Percentiles rank a stretch among this genome's conserved stretches.
Evolutionary conservation across 2,797 vertebrate species (phyloP).

Genomic region (Phalanger gymnotis): DNA sequence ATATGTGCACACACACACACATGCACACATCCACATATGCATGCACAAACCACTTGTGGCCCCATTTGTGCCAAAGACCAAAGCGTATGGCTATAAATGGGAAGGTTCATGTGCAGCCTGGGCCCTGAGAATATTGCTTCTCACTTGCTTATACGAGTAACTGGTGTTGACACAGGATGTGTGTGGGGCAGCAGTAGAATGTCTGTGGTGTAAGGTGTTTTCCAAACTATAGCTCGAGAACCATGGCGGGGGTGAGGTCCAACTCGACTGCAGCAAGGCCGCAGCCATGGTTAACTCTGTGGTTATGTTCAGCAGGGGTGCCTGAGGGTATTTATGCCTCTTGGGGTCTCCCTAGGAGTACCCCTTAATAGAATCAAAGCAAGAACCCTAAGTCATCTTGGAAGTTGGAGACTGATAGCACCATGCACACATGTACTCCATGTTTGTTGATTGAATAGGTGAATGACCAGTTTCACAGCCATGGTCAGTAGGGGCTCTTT

Average conservation of each 20-base stretch:
- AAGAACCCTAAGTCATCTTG: conserved; percentile 21
- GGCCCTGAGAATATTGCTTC: neutral
- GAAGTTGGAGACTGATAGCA: neutral
- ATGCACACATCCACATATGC: too few species aligned
- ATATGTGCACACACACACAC: neutral
- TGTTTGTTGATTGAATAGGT: neutral
- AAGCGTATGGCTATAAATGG: neutral
- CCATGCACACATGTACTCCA: too few species aligned
- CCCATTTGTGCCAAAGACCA: neutral
- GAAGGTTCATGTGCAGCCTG: neutral
- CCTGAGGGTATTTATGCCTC: conserved; percentile 23
- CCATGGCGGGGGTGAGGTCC: neutral
- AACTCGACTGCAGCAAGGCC: neutral
- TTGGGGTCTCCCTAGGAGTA: conserved; percentile 10
- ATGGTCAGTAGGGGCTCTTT: neutral
- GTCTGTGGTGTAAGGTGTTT: neutral
- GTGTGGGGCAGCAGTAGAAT: neutral
- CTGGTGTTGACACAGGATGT: neutral
- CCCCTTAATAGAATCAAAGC: neutral
- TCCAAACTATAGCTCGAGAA: neutral
- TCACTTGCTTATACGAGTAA: neutral
- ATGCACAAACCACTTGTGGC: neutral
- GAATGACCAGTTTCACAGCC: neutral
- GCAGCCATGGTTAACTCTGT: neutral
- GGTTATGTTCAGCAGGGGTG: conserved; percentile 52